These are phyloP conservation scores for Heliconius ethilla DNA, from an alignment of 2,888 invertebrate species.

Conservation along the genomic window DNA sequence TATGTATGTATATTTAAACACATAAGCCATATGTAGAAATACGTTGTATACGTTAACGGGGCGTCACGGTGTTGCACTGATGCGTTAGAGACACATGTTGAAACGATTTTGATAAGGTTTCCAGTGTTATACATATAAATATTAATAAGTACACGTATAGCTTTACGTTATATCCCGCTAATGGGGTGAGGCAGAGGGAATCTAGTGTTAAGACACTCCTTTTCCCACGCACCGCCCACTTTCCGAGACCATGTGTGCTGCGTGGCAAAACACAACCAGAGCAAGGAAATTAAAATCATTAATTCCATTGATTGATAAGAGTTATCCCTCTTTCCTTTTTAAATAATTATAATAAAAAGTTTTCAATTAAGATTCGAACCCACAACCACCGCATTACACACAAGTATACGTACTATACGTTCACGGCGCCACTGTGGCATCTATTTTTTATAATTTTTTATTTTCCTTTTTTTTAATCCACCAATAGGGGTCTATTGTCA, in stretches of 20 bases:
- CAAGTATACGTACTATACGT: no score
- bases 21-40: slow-evolving; percentile 37
- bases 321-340: no score
- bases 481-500: slow-evolving; percentile 19
- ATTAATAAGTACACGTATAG: background rate
- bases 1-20: background rate
- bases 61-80: slow-evolving; percentile 41
- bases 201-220: background rate
- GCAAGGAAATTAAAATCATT: no score
- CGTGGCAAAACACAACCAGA: background rate
- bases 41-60: slow-evolving; percentile 45
- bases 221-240: background rate
- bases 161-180: background rate
- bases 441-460: background rate
- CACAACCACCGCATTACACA: background rate
- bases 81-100: slow-evolving; percentile 11
- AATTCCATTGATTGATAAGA: no score
- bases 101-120: slow-evolving; percentile 15
- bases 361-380: background rate
- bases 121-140: background rate
- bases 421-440: background rate
- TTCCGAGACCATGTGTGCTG: background rate
- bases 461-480: background rate
- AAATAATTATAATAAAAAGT: no score
- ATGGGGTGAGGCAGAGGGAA: background rate